Base-by-base conservation (phyloP, 2,888 invertebrate species). In the Liopterus haemorrhoidalis region DNA sequence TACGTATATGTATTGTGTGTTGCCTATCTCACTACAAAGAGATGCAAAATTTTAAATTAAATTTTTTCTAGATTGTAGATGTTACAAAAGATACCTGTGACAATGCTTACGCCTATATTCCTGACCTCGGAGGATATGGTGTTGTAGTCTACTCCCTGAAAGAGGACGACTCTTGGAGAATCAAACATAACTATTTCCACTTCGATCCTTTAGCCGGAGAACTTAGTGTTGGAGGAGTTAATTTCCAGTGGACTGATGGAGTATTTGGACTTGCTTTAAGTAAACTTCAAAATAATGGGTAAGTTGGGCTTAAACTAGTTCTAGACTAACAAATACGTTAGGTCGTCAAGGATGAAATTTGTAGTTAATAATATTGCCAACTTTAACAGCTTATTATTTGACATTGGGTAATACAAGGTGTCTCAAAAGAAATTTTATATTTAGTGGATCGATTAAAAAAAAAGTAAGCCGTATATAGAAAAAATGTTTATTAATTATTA, bases 221-320 rank as follows among this genome's bases (percentile, higher is more conserved):
- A 53, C 84, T 82, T 64, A 82, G 81, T 55, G 78, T 89, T 9
- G 82, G 79, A 30, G 87, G 87, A 4, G 74, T 85, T 15, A 78
- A 82, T 61, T 89, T 88, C 76, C 88, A 88, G 62, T 89, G 87
- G 88, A 85, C 83, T 0, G 88, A 89, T 62, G 88, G 88, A 1
- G 75, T 89, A 0, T 87, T 88, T 56, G 84, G 81, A 11, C 60
- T 88, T 51, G 83, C 86, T 2, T 67, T 86, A 12, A 81, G 70
- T 53, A 51, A 60, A 35, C 42, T 52, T 14, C 71, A 74, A 49
- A 67, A 70, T 4, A 74, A 79, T 55, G 76, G 76, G 74, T 75
- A 53, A 65, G 67, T 37, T 32, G n/a, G n/a, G n/a, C n/a, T n/a
- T n/a, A n/a, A n/a, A n/a, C n/a, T n/a, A n/a, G n/a, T n/a, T n/a